Percentiles rank a stretch among this genome's conserved stretches.
Evolutionary conservation across 2,888 invertebrate species (phyloP).

Genomic region (Folsomia manolachei): DNA sequence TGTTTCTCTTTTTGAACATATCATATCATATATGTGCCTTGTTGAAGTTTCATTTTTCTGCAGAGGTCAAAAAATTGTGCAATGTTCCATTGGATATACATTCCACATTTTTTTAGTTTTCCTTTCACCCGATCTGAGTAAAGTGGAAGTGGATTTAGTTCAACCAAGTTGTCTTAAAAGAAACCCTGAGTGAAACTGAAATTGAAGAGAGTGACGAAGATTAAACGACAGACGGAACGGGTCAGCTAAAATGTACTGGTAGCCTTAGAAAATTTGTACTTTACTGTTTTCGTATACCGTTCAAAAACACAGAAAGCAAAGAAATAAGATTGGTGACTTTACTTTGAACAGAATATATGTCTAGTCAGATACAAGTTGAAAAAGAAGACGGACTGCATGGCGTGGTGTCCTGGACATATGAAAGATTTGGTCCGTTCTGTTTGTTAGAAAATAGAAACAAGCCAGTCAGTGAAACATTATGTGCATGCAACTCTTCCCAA

Average conservation of each 20-base stretch:
- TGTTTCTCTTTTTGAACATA: not conserved
- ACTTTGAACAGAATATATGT: no score
- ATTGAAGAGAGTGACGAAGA: conserved; percentile 19
- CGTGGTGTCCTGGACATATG: not conserved
- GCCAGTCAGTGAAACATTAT: conserved; percentile 4
- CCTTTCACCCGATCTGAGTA: not conserved
- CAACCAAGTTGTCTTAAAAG: not conserved
- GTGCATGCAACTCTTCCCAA: conserved; percentile 1
- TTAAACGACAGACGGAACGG: conserved; percentile 11
- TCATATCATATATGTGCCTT: not conserved
- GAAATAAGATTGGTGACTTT: no score
- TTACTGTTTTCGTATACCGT: not conserved
- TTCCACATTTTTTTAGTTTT: not conserved
- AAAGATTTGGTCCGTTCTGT: not conserved
- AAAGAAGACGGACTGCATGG: no score
- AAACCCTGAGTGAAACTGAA: conserved; percentile 2
- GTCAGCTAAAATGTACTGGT: no score
- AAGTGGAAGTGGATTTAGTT: not conserved
- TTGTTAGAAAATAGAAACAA: not conserved
- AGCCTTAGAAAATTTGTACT: conserved; percentile 2
- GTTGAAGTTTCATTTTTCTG: not conserved
- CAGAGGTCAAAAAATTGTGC: not conserved
- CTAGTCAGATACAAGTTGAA: no score
- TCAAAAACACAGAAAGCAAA: not conserved
- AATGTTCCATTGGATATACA: no score